Evolutionary conservation across 2,113 vertebrate genomes (phyloP), one percentile per base, ranked within the genome.

Genomic region (Nesoenas mayeri): DNA sequence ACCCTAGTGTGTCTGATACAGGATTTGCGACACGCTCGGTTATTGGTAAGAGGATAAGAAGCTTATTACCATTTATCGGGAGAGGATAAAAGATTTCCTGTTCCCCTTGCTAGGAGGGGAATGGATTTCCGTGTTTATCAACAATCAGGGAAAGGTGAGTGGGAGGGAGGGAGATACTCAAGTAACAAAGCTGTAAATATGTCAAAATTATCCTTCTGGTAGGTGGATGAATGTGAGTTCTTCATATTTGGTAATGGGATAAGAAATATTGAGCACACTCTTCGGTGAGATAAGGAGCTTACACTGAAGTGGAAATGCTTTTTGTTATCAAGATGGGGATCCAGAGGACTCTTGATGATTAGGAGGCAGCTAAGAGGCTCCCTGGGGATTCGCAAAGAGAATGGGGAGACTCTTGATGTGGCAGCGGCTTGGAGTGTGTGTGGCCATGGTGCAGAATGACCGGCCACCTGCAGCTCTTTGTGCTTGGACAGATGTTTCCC

Each of bases 31-130:
- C 2, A 26, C 81, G 70, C 78, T 82, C 0, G 0, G 20, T 91
- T 95, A 85, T 88, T 92, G 93, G 92, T 79, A 83, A 96, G 95
- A 96, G 95, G 95, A 95, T 97, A 96, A 96, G 95, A 70, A 79
- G 95, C 86, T 96, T 97, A 96, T 78, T 94, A 31, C 74, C 15
- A 13, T 92, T 95, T 96, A 95, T 94, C 25, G 10, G 40, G 77
- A 60, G 22, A 89, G 88, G 83, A 95, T 95, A 92, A 93, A 93
- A 87, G 91, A 93, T 93, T 66, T 50, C 42, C 72, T 60, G 47
- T 25, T 89, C 79, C 60, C 13, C 70, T 61, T 75, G 80, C 93
- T 84, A n/a, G 72, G 62, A 90, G 69, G n/a, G 31, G 91, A 88
- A 91, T 73, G 83, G 90, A 85, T 94, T 95, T 92, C 90, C 31